These are phyloP conservation scores for Cryptotermes secundus DNA, from an alignment of 1,140 invertebrate species.

Conservation along the genomic window DNA sequence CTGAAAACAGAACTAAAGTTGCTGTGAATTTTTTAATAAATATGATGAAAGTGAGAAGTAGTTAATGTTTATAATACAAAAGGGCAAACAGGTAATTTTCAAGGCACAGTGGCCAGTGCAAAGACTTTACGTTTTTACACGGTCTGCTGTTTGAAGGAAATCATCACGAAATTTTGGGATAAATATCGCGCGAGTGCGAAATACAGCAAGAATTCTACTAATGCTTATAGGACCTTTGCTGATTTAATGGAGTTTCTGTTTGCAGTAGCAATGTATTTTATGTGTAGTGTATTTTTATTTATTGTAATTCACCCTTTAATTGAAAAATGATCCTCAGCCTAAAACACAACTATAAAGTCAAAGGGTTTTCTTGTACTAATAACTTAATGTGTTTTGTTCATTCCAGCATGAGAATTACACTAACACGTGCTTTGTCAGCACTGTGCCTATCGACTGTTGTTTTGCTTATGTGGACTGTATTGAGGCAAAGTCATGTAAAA, in stretches of 20 bases:
- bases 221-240: not conserved
- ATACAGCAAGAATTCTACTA: too few species aligned
- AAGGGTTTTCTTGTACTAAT: not conserved
- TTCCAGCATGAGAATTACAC: slow-evolving; percentile 25
- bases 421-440: not conserved
- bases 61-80: not conserved
- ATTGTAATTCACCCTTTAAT: not conserved
- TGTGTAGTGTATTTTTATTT: not conserved
- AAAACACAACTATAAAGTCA: too few species aligned
- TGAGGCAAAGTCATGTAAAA: not conserved
- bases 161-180: too few species aligned
- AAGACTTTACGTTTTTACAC: too few species aligned
- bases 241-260: not conserved
- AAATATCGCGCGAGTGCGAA: too few species aligned
- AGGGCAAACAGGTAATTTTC: not conserved
- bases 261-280: not conserved
- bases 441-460: not conserved
- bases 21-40: not conserved
- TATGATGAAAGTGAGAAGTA: not conserved
- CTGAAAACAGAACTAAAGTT: not conserved
- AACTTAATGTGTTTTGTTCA: not conserved
- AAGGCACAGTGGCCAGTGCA: not conserved
- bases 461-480: slow-evolving; percentile 24
- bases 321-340: too few species aligned
- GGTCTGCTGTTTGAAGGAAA: too few species aligned